Conservation (phyloP, 2,888 invertebrate species). For the Drosophila dives region DNA sequence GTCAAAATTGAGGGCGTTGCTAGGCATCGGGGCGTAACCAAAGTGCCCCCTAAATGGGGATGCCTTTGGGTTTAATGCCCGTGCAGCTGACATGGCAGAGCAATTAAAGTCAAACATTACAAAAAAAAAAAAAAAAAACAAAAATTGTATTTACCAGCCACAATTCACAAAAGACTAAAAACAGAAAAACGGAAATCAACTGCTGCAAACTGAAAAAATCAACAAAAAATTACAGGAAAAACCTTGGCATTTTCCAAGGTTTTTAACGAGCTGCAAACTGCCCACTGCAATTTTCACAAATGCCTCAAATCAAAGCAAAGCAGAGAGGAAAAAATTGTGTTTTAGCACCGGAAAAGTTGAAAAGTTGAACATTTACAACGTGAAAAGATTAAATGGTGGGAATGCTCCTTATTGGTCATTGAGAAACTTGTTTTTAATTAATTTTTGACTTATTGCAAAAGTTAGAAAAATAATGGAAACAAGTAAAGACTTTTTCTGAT, state of each 20-base stretch:
- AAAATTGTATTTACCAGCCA: conserved; percentile 2
- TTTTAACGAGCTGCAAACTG: conserved; percentile 5
- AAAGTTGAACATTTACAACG: conserved; percentile 4
- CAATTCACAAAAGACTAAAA: conserved; percentile 15
- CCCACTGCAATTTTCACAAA: conserved; percentile 26
- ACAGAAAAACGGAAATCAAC: conserved; percentile 14
- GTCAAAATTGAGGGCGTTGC: conserved; percentile 63
- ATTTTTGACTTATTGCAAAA: not conserved
- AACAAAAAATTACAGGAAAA: conserved; percentile 5
- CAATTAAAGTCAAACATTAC: conserved; percentile 57
- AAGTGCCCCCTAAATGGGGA: not conserved
- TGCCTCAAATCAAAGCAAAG: conserved; percentile 3
- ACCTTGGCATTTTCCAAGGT: conserved; percentile 45
- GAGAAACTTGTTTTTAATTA: not conserved
- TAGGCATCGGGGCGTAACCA: conserved; percentile 32
- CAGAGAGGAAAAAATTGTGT: not conserved
- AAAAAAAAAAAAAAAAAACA: not conserved
- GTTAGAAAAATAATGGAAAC: not conserved
- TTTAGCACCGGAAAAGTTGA: not conserved
- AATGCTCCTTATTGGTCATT: not conserved
- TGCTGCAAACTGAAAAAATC: not conserved
- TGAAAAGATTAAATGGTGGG: not conserved
- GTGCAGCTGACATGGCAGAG: conserved; percentile 46
- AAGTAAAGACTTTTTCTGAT: not conserved
- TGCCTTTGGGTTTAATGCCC: conserved; percentile 24